Evolutionary conservation across 2,113 vertebrate species (phyloP).

Genomic region (Ceyx margarethae): DNA sequence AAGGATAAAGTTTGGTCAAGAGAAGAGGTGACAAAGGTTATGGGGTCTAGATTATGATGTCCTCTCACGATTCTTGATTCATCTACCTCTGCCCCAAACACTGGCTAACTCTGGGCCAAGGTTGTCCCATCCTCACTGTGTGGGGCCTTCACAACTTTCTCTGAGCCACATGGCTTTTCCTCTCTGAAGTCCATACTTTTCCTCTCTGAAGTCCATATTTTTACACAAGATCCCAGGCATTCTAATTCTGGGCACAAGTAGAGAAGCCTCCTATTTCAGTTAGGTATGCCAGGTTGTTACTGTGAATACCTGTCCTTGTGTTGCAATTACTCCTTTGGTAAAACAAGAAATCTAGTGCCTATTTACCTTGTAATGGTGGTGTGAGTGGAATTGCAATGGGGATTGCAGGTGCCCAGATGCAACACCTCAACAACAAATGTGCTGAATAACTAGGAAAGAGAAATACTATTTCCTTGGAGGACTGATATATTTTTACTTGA

Average conservation of each 20-base stretch:
- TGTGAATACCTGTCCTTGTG: background rate
- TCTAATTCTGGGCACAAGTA: background rate
- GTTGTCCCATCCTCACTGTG: background rate
- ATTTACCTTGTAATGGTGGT: background rate
- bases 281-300: background rate
- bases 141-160: background rate
- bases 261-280: background rate
- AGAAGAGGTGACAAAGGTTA: background rate
- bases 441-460: background rate
- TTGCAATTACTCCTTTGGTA: background rate
- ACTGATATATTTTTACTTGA: background rate
- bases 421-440: background rate
- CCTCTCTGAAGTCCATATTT: rapidly evolving
- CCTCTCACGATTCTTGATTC: background rate
- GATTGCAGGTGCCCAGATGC: background rate
- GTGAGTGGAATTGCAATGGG: background rate
- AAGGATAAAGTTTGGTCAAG: background rate
- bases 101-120: background rate
- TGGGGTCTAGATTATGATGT: background rate
- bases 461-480: background rate
- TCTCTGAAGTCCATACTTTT: rapidly evolving
- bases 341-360: background rate
- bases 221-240: background rate
- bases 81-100: background rate
- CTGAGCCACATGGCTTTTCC: background rate